Conservation (phyloP, 2,888 invertebrate genomes). For the Odontothrips loti region DNA sequence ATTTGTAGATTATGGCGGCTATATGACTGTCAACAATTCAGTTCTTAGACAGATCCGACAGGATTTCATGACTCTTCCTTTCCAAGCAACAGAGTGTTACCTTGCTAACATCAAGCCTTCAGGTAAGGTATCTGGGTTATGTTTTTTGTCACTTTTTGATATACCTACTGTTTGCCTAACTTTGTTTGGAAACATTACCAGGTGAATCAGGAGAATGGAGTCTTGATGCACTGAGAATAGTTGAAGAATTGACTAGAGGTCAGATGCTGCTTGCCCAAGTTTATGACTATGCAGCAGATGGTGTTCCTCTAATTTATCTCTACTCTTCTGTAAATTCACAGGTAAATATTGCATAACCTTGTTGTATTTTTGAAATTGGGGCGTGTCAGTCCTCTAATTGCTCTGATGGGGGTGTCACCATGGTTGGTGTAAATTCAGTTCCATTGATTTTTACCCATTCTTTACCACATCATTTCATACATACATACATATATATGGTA, state of each 20-base stretch:
- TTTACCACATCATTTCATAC: not conserved
- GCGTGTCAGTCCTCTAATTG: not conserved
- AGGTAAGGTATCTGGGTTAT: conserved; percentile 50
- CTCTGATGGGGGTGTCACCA: conserved; percentile 14
- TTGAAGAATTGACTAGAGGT: conserved; percentile 75
- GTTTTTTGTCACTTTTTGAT: conserved; percentile 19
- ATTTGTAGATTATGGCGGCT: conserved; percentile 95
- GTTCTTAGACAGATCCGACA: conserved; percentile 86
- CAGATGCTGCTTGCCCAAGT: conserved; percentile 85
- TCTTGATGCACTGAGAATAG: conserved; percentile 69
- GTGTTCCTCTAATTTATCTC: conserved; percentile 75
- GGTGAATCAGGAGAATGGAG: conserved; percentile 61
- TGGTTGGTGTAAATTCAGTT: not conserved
- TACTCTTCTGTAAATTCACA: conserved; percentile 69
- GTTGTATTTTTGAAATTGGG: no score
- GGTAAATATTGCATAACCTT: conserved; percentile 51
- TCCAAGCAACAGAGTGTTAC: conserved; percentile 94
- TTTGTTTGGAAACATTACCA: conserved; percentile 40
- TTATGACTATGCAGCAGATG: conserved; percentile 73
- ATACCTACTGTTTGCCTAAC: conserved; percentile 30
- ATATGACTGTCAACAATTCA: conserved; percentile 68
- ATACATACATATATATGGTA: no score
- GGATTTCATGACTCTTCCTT: conserved; percentile 91
- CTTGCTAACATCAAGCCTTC: conserved; percentile 82
- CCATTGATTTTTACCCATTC: no score